Conservation (phyloP, 1,140 invertebrate genomes). For the Brachionus asplanchnoidis region DNA sequence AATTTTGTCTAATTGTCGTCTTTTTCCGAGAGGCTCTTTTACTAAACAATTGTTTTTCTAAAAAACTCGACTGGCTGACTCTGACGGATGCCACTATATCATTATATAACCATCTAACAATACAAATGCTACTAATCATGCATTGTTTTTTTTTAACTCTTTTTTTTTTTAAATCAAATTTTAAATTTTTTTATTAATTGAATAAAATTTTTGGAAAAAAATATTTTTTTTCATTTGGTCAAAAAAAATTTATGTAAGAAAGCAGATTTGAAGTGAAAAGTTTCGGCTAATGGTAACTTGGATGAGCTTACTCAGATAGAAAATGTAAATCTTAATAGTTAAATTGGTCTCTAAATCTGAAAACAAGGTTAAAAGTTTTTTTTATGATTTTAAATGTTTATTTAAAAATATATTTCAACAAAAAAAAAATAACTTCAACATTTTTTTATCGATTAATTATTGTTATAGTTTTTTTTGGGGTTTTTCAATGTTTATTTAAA, state of each 20-base stretch:
- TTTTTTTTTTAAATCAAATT: not conserved
- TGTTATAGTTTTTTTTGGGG: too few relatives aligned
- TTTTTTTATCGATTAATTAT: too few relatives aligned
- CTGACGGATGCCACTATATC: not conserved
- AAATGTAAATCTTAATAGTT: too few relatives aligned
- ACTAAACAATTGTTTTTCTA: not conserved
- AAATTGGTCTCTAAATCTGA: too few relatives aligned
- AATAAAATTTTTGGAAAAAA: slow-evolving; percentile 22
- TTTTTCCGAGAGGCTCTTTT: not conserved
- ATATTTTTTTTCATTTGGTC: not conserved
- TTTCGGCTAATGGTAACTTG: too few relatives aligned
- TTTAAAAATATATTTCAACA: too few relatives aligned
- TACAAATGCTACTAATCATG: slow-evolving; percentile 9
- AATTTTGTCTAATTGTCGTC: slow-evolving; percentile 6
- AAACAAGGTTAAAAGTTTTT: too few relatives aligned
- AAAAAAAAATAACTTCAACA: too few relatives aligned
- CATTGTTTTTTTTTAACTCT: not conserved
- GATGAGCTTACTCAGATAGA: too few relatives aligned
- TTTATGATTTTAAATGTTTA: too few relatives aligned
- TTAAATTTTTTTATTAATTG: not conserved
- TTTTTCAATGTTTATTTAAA: too few relatives aligned
- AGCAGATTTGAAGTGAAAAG: too few relatives aligned
- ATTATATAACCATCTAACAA: not conserved
- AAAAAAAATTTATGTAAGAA: not conserved
- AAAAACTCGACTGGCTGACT: not conserved